Evolutionary conservation across 2,888 invertebrate species (phyloP).

Genomic region (Germaria angustata): DNA sequence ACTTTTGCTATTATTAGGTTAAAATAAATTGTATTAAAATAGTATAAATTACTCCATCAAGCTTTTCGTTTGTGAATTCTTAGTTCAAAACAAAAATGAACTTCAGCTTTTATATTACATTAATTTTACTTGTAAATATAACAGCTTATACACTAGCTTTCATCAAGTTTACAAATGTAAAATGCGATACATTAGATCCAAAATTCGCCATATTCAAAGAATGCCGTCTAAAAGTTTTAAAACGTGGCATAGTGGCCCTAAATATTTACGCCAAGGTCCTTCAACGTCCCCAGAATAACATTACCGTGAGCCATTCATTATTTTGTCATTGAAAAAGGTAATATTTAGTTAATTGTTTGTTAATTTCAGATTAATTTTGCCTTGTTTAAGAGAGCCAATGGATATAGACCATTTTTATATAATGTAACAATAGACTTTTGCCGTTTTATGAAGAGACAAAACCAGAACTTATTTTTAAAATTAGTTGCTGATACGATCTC

Average conservation of each 20-base stretch:
- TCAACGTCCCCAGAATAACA: constrained; percentile 31
- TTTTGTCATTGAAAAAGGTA: too few relatives aligned
- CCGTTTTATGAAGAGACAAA: constrained; percentile 15
- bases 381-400: constrained; percentile 21
- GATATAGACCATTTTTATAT: constrained; percentile 40
- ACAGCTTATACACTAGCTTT: background rate
- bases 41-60: too few relatives aligned
- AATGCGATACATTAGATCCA: constrained; percentile 33
- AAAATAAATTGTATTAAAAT: too few relatives aligned
- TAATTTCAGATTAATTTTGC: constrained; percentile 29
- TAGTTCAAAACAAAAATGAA: background rate
- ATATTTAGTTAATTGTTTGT: background rate
- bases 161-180: constrained; percentile 39
- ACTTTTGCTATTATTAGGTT: too few relatives aligned
- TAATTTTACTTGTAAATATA: background rate
- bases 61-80: too few relatives aligned
- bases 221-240: constrained; percentile 22
- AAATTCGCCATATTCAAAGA: constrained; percentile 22
- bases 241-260: constrained; percentile 19
- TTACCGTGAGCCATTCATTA: constrained; percentile 17
- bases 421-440: constrained; percentile 43
- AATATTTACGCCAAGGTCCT: constrained; percentile 1
- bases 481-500: background rate
- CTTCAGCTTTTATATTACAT: background rate
- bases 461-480: background rate